Percentiles rank a stretch among this genome's conserved stretches.
Conservation (phyloP, 2,113 vertebrate genomes). For the Bubalus kerabau region DNA sequence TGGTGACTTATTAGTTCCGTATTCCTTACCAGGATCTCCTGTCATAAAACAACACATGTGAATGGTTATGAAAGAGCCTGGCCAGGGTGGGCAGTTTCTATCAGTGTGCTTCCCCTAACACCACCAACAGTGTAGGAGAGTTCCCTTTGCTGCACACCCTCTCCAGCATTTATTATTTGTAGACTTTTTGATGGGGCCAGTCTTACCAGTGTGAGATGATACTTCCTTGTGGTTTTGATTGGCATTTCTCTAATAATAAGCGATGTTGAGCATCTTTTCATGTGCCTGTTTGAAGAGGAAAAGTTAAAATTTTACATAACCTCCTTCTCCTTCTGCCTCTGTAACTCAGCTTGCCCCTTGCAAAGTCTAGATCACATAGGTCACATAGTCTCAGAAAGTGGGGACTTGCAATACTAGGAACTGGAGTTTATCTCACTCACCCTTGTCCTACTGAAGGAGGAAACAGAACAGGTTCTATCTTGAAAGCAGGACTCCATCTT, state of each 20-base stretch:
- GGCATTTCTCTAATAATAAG: not conserved
- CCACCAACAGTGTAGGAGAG: not conserved
- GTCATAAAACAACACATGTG: not conserved
- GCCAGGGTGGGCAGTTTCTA: not conserved
- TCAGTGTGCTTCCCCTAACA: not conserved
- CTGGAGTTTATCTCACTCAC: not conserved
- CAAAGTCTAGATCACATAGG: not conserved
- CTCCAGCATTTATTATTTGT: not conserved
- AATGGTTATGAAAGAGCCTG: not conserved
- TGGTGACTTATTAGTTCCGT: not conserved
- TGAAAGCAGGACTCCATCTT: not conserved
- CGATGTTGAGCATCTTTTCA: not conserved
- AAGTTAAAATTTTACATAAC: not conserved
- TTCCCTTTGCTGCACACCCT: not conserved
- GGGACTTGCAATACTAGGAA: not conserved
- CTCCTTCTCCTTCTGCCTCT: not conserved
- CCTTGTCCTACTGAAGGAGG: not conserved
- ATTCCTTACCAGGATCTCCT: not conserved
- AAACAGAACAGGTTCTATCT: not conserved
- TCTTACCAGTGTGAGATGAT: not conserved
- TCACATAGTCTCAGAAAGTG: not conserved
- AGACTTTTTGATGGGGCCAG: not conserved
- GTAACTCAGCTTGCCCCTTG: not conserved
- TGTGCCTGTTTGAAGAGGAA: not conserved
- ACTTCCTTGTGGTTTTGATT: not conserved